These are phyloP conservation scores for Nasonia giraulti DNA, from an alignment of 1,140 invertebrate species.

Conservation along the genomic window DNA sequence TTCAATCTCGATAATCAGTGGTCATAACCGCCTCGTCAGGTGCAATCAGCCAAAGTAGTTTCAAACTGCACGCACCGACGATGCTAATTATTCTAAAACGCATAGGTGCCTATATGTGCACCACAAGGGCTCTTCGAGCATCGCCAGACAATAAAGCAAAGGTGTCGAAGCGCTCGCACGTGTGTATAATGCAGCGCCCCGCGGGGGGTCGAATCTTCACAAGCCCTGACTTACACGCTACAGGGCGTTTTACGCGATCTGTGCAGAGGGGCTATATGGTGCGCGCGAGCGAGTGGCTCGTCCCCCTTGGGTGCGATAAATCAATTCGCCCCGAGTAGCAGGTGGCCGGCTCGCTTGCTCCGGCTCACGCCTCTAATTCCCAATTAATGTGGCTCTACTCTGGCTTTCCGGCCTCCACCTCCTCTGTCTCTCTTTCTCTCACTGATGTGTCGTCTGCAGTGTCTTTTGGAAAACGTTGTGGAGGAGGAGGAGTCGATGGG, in stretches of 20 bases:
- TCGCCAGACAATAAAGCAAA: not conserved
- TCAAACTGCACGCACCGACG: not conserved
- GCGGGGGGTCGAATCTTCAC: conserved; percentile 4
- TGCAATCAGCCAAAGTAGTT: too few relatives aligned
- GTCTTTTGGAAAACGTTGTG: too few relatives aligned
- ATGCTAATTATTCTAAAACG: not conserved
- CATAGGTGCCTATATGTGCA: not conserved
- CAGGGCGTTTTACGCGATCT: not conserved
- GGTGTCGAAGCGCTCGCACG: conserved; percentile 24
- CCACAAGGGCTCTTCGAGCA: not conserved
- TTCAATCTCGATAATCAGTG: too few relatives aligned
- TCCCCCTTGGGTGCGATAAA: conserved; percentile 70
- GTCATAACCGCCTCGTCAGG: too few relatives aligned
- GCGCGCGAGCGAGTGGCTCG: not conserved
- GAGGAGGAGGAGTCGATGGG: too few relatives aligned
- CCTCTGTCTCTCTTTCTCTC: not conserved
- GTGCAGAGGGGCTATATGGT: not conserved
- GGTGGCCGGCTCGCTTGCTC: conserved; percentile 68
- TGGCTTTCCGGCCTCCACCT: not conserved
- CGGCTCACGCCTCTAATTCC: conserved; percentile 71
- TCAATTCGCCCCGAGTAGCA: conserved; percentile 72
- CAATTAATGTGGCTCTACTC: conserved; percentile 70
- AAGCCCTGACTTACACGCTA: not conserved
- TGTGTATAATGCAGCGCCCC: not conserved
- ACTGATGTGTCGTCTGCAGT: not conserved